Conservation (phyloP, 2,113 vertebrate species). For the Lagopus muta region DNA sequence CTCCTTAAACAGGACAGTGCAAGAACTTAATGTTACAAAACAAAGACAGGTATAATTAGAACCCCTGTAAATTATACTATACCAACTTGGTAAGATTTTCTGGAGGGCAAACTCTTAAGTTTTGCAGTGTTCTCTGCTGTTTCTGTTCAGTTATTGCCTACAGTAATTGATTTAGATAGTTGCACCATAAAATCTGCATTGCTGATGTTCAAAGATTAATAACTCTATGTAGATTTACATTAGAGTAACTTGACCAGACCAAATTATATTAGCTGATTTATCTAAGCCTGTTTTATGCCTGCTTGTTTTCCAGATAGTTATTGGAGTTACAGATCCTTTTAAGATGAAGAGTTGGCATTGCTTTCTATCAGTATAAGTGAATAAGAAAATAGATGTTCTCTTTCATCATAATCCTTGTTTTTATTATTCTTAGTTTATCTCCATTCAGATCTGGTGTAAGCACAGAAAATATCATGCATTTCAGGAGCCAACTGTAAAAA, state of each 20-base stretch:
- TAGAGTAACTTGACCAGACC: not conserved
- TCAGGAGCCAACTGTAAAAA: not conserved
- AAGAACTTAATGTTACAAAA: not conserved
- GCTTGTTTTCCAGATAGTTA: not conserved
- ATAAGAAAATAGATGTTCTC: not conserved
- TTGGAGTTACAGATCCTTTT: not conserved
- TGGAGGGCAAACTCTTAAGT: not conserved
- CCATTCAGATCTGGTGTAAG: not conserved
- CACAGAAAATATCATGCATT: not conserved
- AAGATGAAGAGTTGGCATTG: not conserved
- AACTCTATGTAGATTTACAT: too few species aligned
- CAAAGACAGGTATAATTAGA: not conserved
- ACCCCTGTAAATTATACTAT: too few species aligned
- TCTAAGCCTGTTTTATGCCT: not conserved
- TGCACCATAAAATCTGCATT: not conserved
- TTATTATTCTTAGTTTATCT: not conserved
- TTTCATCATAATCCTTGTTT: not conserved
- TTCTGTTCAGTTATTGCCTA: not conserved
- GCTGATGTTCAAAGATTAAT: not conserved
- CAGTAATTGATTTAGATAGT: not conserved
- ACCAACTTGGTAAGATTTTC: not conserved
- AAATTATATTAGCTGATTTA: not conserved
- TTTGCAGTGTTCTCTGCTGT: not conserved
- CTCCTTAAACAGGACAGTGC: not conserved
- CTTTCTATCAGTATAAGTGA: not conserved